Conservation (phyloP, 1,140 invertebrate species). For the Arctopsyche grandis region DNA sequence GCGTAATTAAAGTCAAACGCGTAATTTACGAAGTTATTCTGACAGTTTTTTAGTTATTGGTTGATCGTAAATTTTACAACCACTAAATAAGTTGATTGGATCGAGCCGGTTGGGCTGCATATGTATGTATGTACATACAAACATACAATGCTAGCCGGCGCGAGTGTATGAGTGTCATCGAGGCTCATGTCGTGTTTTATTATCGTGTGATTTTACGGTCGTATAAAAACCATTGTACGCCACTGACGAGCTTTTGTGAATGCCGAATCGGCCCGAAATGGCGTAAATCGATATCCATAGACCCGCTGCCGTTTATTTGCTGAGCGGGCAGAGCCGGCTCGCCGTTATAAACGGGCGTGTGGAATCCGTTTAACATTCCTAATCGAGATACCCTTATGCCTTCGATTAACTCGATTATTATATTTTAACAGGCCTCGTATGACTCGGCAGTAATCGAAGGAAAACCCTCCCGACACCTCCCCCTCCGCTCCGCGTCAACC, state of each 20-base stretch:
- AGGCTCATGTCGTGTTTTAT: slow-evolving; percentile 10
- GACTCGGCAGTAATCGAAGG: slow-evolving; percentile 63
- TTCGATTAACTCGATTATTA: slow-evolving; percentile 69
- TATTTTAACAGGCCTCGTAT: slow-evolving; percentile 67
- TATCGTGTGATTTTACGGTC: slow-evolving; percentile 9
- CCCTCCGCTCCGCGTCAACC: slow-evolving; percentile 58
- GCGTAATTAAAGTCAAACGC: slow-evolving; percentile 35
- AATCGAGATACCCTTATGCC: slow-evolving; percentile 67
- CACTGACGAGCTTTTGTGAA: not conserved
- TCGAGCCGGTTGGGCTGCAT: not conserved
- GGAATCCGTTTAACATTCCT: slow-evolving; percentile 59
- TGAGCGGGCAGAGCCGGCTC: not conserved
- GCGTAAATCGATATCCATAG: no score
- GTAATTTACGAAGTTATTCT: slow-evolving; percentile 33
- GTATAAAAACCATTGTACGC: slow-evolving; percentile 3
- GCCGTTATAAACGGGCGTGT: not conserved
- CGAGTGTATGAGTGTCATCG: slow-evolving; percentile 15
- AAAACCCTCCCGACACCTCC: not conserved
- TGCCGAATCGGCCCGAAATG: no score
- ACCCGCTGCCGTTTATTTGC: not conserved
- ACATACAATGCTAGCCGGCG: no score
- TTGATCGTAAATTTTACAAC: slow-evolving; percentile 26
- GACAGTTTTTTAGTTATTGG: slow-evolving; percentile 22
- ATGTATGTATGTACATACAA: no score
- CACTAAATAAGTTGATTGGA: slow-evolving; percentile 18